Percentiles rank a stretch among this genome's conserved stretches.
Conservation (phyloP, 1,140 invertebrate genomes). For the Apolygus lucorum region DNA sequence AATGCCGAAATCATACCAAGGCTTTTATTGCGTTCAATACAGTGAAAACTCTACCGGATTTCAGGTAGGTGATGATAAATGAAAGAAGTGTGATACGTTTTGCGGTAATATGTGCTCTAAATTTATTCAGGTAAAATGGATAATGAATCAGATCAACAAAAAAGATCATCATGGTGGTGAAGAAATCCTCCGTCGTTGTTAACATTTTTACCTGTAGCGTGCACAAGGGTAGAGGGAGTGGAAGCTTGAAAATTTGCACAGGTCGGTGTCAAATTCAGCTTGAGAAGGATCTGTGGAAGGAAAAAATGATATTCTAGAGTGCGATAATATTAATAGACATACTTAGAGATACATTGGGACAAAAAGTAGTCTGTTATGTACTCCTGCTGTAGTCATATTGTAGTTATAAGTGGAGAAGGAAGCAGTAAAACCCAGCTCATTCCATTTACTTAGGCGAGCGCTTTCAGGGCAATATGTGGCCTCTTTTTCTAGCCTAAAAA, state of each 20-base stretch:
- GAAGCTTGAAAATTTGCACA: slow-evolving; percentile 17
- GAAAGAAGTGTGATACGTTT: neutral
- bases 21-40: no score
- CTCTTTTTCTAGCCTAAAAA: neutral
- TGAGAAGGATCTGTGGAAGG: neutral
- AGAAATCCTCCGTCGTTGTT: neutral
- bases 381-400: no score
- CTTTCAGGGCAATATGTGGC: no score
- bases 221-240: slow-evolving; percentile 18
- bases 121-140: neutral
- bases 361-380: neutral
- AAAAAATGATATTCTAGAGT: neutral
- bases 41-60: neutral
- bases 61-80: neutral
- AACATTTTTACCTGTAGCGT: slow-evolving; percentile 4
- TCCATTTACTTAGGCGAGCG: neutral
- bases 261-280: slow-evolving; percentile 2
- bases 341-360: neutral
- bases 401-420: no score
- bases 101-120: neutral
- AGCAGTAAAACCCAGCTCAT: neutral
- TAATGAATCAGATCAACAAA: no score
- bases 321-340: neutral
- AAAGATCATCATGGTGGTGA: neutral
- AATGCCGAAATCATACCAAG: no score